phyloP scores from a whole-genome alignment of 23 tunicate genomes.

The Oikopleura vanhoeffeni region DNA sequence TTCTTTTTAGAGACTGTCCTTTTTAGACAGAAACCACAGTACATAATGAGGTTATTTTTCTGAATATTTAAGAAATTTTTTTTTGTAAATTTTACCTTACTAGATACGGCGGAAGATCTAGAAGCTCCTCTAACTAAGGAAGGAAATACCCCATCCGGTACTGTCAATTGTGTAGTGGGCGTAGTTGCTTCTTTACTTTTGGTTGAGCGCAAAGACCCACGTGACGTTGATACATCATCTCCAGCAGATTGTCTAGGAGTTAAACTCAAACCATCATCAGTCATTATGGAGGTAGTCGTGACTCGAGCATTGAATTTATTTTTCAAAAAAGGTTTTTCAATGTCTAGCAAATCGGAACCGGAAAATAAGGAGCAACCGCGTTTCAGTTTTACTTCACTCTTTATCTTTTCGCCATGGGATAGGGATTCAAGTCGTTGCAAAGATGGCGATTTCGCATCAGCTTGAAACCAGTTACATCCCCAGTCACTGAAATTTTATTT shows the following conservation, averaged over 20 bases:
- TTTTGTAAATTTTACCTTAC: no score
- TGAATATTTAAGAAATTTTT: no score
- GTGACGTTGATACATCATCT: neutral
- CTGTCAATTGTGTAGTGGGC: neutral
- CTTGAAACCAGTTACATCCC: neutral
- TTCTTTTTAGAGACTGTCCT: no score
- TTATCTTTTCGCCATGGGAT: neutral
- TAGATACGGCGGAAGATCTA: no score
- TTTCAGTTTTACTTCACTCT: neutral
- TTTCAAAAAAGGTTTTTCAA: neutral
- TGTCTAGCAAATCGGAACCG: neutral
- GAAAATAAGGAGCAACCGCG: neutral
- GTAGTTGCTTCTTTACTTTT: no score
- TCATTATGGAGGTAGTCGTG: neutral
- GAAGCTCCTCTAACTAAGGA: neutral
- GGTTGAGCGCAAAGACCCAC: neutral
- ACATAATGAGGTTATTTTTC: no score
- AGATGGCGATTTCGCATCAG: neutral
- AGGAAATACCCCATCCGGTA: neutral
- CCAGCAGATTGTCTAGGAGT: neutral
- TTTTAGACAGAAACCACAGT: no score
- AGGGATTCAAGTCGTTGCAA: neutral
- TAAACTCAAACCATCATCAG: neutral
- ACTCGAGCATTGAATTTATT: neutral
- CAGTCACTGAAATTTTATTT: neutral